phyloP scores from a whole-genome alignment of 2,797 vertebrate genomes.

The Todus mexicanus region DNA sequence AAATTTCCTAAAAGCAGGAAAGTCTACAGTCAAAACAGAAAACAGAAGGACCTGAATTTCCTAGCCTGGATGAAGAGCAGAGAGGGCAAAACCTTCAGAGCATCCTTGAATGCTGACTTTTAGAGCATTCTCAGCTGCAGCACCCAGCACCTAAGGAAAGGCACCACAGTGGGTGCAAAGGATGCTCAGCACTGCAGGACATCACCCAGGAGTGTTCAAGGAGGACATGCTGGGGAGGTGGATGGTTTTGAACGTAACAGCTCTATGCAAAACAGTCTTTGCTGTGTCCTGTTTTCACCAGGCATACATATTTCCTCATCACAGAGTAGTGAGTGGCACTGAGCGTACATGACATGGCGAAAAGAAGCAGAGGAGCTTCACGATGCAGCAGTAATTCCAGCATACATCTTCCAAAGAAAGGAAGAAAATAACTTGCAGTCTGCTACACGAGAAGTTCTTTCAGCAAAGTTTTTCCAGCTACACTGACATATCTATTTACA shows the following conservation, averaged over 20 bases:
- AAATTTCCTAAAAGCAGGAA: neutral
- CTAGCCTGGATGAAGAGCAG: neutral
- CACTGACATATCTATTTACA: neutral
- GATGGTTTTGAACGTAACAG: neutral
- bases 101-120: neutral
- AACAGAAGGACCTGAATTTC: neutral
- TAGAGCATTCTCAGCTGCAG: neutral
- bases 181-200: neutral
- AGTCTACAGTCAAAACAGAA: neutral
- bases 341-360: rapidly evolving
- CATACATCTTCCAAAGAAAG: neutral
- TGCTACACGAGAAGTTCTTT: neutral
- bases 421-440: neutral
- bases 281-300: neutral
- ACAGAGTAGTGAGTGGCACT: neutral
- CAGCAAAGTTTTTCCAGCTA: neutral
- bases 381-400: neutral
- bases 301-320: neutral
- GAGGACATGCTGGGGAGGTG: rapidly evolving
- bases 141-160: neutral
- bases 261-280: neutral
- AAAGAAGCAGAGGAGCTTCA: neutral
- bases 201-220: neutral
- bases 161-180: neutral
- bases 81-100: neutral